Evolutionary conservation across 2,113 vertebrate genomes (phyloP).

Genomic region (Cinclus mexicanus): DNA sequence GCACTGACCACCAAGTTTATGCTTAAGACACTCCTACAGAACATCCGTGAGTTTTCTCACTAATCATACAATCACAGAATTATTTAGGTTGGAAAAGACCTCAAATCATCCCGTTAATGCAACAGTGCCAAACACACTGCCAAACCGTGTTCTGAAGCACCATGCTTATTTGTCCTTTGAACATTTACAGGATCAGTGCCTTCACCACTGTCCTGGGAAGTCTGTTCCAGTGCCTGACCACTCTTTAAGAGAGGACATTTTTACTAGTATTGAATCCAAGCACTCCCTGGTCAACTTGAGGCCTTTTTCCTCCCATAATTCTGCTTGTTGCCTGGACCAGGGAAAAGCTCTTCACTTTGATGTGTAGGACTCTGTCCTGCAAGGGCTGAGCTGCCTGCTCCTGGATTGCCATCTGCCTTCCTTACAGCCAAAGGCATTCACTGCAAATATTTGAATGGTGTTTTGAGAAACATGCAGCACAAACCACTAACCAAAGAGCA

Average conservation of each 20-base stretch:
- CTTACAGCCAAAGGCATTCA: neutral
- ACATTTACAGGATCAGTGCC: neutral
- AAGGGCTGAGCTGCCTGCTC: neutral
- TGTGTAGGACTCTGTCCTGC: neutral
- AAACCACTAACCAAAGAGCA: neutral
- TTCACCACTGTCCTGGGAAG: neutral
- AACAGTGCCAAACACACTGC: fast-evolving
- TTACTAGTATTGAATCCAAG: neutral
- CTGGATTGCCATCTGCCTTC: neutral
- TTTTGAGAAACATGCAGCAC: neutral
- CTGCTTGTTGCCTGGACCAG: fast-evolving
- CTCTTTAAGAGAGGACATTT: neutral
- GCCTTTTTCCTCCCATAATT: neutral
- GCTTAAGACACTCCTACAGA: neutral
- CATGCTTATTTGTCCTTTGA: neutral
- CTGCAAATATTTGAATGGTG: neutral
- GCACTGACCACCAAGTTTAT: neutral
- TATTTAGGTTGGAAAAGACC: neutral
- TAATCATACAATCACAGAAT: neutral
- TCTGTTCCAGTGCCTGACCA: neutral
- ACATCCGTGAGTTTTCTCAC: neutral
- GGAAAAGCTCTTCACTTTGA: neutral
- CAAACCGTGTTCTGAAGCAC: neutral
- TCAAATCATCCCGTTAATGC: fast-evolving
- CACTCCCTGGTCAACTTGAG: neutral